phyloP scores from a whole-genome alignment of 2,113 vertebrate genomes.

The Sardina pilchardus region DNA sequence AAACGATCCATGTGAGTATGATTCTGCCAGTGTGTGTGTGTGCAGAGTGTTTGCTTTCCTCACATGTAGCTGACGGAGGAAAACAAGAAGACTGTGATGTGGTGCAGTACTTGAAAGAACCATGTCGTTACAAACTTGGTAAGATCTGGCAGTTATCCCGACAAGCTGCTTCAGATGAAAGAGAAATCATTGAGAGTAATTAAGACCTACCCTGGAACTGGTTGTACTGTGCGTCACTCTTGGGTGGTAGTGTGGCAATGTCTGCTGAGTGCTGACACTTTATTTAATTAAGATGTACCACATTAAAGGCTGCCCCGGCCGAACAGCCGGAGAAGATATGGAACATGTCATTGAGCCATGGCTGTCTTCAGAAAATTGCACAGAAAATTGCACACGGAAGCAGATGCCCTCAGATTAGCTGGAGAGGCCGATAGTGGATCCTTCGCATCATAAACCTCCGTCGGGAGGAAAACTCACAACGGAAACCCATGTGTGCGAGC shows the following conservation, averaged over 20 bases:
- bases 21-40: neutral
- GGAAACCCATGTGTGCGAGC: neutral
- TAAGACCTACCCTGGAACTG: neutral
- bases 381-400: neutral
- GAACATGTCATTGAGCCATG: slow-evolving; percentile 49
- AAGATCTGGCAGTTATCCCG: neutral
- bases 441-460: neutral
- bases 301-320: slow-evolving; percentile 59
- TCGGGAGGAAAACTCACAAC: neutral
- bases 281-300: slow-evolving; percentile 60
- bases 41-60: neutral
- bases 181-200: neutral
- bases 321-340: slow-evolving; percentile 46
- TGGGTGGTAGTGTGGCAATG: slow-evolving; percentile 49
- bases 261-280: slow-evolving; percentile 57
- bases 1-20: neutral
- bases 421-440: neutral
- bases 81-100: neutral
- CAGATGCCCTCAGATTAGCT: neutral
- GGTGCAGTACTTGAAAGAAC: neutral
- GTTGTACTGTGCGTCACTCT: slow-evolving; percentile 48
- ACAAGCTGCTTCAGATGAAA: neutral
- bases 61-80: neutral
- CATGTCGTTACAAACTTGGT: neutral
- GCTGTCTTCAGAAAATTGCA: neutral